Percentiles rank a stretch among this genome's conserved stretches.
These are phyloP conservation scores for Dioctria linearis DNA, from an alignment of 2,888 invertebrate genomes.

Conservation along the genomic window DNA sequence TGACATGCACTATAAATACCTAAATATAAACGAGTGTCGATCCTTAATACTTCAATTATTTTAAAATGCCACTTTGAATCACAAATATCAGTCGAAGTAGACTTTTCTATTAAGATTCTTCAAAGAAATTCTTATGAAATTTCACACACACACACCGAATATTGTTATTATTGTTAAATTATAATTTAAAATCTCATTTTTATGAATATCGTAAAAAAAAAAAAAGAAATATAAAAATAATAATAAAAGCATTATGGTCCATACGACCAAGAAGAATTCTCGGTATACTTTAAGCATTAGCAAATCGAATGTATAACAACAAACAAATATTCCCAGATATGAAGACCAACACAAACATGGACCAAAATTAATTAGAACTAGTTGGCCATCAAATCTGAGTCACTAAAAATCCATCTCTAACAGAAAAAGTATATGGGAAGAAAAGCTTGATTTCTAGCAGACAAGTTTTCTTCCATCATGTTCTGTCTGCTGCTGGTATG, in stretches of 20 bases:
- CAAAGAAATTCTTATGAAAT: slow-evolving; percentile 29
- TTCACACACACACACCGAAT: slow-evolving; percentile 1
- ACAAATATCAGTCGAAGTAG: background rate
- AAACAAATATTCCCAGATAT: too few species aligned
- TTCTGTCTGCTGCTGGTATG: background rate
- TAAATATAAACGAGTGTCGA: too few species aligned
- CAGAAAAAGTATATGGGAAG: too few species aligned
- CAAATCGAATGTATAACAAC: background rate
- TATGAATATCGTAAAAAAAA: slow-evolving; percentile 62
- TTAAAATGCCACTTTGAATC: slow-evolving; percentile 6
- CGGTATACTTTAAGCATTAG: slow-evolving; percentile 37
- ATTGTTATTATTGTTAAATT: slow-evolving; percentile 15
- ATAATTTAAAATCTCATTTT: slow-evolving; percentile 30
- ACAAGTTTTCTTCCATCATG: background rate
- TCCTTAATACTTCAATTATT: background rate
- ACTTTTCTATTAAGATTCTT: slow-evolving; percentile 20
- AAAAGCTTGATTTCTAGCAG: too few species aligned
- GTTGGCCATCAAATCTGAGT: too few species aligned
- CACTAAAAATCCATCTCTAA: too few species aligned
- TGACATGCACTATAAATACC: too few species aligned
- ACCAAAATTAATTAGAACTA: too few species aligned
- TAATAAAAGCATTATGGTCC: background rate
- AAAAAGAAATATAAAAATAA: too few species aligned
- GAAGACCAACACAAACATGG: too few species aligned
- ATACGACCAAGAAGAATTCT: slow-evolving; percentile 32